Base-by-base conservation (phyloP, 2,113 vertebrate species). In the Capreolus pygargus region DNA sequence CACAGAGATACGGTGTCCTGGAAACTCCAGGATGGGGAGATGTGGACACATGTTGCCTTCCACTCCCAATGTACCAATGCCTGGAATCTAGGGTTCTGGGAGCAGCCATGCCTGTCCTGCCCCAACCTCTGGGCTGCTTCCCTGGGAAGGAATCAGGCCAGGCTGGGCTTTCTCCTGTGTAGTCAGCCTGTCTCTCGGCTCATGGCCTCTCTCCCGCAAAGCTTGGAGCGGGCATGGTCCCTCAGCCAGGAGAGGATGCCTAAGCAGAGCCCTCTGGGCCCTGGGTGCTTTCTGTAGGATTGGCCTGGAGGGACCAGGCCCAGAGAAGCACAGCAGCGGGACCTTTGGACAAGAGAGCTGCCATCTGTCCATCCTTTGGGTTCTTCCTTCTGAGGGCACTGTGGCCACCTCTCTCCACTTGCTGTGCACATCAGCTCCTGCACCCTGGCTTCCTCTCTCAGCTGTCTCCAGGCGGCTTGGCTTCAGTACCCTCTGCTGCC, bases 1-100 rank as follows among this genome's bases (percentile, higher is more conserved):
- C 27, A 52, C 0, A 1, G 7, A 39, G 39, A 43, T 52, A 16
- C 2, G 14, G 9, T n/a, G 19, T 60, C 10, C n/a, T 23, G 7
- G 67, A 30, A 60, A 58, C 11, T 27, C 19, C 23, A 2, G 45
- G 30, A 43, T 45, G 14, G 16, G 28, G 57, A 50, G 33, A 57
- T 47, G 33, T 39, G 28, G 19, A 30, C 28, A 16, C 54, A 81
- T 39, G 58, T 19, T 19, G 30, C 81, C 28, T 70, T 83, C 15
- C 7, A 7, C 36, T 45, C 3, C 57, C 27, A 61, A 43, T 12
- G 43, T 30, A 60, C 39, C 8, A 9, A 60, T 12, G 27, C 6
- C 17, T 7, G 7, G 33, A 25, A 36, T 14, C 36, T 58, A 70
- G 74, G 21, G 57, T 36, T 74, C 45, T 36, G 89, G 91, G 79